phyloP scores from a whole-genome alignment of 1,140 invertebrate species.

The Trichonephila clavata region DNA sequence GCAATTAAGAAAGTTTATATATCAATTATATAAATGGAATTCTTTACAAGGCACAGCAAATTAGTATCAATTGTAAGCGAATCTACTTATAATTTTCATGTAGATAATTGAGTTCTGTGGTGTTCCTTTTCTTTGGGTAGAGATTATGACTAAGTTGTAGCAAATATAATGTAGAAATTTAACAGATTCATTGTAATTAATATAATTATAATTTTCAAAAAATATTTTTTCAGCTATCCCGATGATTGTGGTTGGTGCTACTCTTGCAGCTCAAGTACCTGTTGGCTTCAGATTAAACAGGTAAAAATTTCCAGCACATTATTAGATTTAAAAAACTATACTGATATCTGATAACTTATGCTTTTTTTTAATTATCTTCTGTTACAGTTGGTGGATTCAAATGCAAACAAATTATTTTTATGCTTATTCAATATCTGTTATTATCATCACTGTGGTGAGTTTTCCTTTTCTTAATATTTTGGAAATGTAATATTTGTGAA shows the following conservation, averaged over 20 bases:
- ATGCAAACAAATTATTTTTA: slow-evolving; percentile 76
- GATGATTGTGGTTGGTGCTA: slow-evolving; percentile 77
- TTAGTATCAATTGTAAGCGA: too few relatives aligned
- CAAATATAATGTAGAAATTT: too few relatives aligned
- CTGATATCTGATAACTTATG: neutral
- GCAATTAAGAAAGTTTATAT: too few relatives aligned
- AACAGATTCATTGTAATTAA: too few relatives aligned
- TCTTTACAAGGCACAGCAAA: too few relatives aligned
- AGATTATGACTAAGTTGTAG: too few relatives aligned
- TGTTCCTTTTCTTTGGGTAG: too few relatives aligned
- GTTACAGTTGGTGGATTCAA: slow-evolving; percentile 75
- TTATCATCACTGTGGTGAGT: slow-evolving; percentile 71
- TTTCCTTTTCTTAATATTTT: too few relatives aligned
- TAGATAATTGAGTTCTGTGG: too few relatives aligned
- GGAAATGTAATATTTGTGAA: too few relatives aligned
- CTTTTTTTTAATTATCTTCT: neutral
- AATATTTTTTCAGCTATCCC: slow-evolving; percentile 64
- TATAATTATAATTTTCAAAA: neutral
- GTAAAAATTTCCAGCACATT: slow-evolving; percentile 48
- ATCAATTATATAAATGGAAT: too few relatives aligned
- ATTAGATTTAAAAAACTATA: neutral
- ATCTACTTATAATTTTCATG: too few relatives aligned
- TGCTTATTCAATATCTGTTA: slow-evolving; percentile 71
- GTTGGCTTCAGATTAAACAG: slow-evolving; percentile 74
- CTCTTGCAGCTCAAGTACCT: slow-evolving; percentile 74